Evolutionary conservation across 2,113 vertebrate species (phyloP).

Genomic region (Pavo muticus): DNA sequence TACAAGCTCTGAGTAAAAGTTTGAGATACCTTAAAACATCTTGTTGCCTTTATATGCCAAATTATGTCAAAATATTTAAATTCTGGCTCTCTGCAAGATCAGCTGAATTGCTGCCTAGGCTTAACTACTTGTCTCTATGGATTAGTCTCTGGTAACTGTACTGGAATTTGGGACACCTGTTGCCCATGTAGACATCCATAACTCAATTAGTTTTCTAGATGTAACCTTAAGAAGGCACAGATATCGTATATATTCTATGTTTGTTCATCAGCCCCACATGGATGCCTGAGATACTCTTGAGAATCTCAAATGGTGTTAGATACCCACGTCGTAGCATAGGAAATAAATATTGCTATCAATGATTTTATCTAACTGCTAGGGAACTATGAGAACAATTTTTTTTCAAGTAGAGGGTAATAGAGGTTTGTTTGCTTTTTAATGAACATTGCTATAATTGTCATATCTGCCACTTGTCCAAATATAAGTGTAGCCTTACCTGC

Average conservation of each 20-base stretch:
- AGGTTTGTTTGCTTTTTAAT: neutral
- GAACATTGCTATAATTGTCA: neutral
- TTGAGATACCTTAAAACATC: neutral
- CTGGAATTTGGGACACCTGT: neutral
- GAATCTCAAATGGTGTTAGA: neutral
- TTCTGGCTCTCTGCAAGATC: neutral
- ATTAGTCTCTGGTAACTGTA: neutral
- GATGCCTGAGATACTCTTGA: neutral
- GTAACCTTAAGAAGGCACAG: neutral
- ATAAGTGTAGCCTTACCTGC: conserved; percentile 80
- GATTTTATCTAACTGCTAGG: neutral
- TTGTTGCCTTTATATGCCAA: neutral
- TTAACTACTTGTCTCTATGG: neutral
- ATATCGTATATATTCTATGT: neutral
- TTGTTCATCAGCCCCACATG: neutral
- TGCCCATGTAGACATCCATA: neutral
- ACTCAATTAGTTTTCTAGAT: neutral
- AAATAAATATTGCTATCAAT: neutral
- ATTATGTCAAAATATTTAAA: neutral
- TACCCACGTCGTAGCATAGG: neutral
- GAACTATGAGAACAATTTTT: neutral
- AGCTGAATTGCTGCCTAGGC: neutral
- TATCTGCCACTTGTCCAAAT: neutral
- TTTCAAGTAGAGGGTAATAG: neutral
- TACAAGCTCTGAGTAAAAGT: neutral